phyloP scores from a whole-genome alignment of 2,888 invertebrate species.

The Arctia plantaginis region DNA sequence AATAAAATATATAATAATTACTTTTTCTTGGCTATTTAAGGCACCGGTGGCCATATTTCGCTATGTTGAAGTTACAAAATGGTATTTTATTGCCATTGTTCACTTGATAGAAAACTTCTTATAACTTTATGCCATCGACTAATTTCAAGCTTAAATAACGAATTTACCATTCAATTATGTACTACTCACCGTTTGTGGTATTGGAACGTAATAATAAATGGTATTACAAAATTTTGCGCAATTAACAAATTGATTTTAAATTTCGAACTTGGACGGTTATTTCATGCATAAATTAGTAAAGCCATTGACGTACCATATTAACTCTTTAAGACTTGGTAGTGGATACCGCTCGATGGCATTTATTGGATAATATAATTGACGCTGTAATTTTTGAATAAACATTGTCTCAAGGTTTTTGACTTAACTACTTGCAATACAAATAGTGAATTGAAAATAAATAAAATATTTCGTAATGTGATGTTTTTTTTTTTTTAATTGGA shows the following conservation, averaged over 20 bases:
- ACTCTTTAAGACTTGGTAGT: neutral
- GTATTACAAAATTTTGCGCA: slow-evolving; percentile 60
- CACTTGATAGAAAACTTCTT: slow-evolving; percentile 68
- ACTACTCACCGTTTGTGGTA: slow-evolving; percentile 48
- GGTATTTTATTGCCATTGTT: slow-evolving; percentile 63
- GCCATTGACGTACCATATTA: neutral
- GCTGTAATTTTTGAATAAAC: neutral
- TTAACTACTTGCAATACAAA: neutral
- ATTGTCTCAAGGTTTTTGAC: neutral
- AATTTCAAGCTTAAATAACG: slow-evolving; percentile 67
- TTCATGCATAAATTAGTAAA: slow-evolving; percentile 49
- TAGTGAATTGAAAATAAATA: too few species aligned
- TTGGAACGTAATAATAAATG: slow-evolving; percentile 58
- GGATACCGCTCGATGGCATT: neutral
- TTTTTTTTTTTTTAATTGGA: too few species aligned
- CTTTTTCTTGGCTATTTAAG: slow-evolving; percentile 46
- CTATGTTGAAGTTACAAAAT: neutral
- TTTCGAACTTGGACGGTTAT: slow-evolving; percentile 57
- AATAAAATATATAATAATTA: slow-evolving; percentile 25
- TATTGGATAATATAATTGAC: neutral
- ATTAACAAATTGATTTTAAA: slow-evolving; percentile 63
- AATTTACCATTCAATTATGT: slow-evolving; percentile 65
- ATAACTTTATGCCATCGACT: slow-evolving; percentile 65
- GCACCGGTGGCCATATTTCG: slow-evolving; percentile 21
- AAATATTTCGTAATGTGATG: too few species aligned